phyloP scores from a whole-genome alignment of 2,797 vertebrate species.

The Bovichtus diacanthus region DNA sequence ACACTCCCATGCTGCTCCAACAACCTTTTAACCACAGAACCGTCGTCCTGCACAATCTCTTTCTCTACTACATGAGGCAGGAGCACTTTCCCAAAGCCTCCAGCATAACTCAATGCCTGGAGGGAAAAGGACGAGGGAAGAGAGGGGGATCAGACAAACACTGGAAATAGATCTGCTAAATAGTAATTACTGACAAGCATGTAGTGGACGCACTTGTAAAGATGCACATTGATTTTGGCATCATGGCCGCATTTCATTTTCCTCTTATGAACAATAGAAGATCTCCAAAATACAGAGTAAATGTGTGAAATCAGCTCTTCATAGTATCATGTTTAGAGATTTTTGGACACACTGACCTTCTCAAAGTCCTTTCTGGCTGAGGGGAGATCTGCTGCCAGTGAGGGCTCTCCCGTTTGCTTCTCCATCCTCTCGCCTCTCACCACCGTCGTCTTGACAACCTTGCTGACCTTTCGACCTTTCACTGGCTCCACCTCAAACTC shows the following conservation, averaged over 20 bases:
- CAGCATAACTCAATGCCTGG: constrained; percentile 93
- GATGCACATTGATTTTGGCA: background rate
- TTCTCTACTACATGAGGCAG: constrained; percentile 92
- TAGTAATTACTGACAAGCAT: background rate
- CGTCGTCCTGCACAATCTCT: constrained; percentile 91
- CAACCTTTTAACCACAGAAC: constrained; percentile 96
- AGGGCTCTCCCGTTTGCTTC: constrained; percentile 91
- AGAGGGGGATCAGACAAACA: constrained; percentile 48
- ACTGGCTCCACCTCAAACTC: constrained; percentile 91
- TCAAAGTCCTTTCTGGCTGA: constrained; percentile 97
- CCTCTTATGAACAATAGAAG: background rate
- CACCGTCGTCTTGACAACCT: constrained; percentile 94
- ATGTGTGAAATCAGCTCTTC: background rate
- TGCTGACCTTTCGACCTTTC: constrained; percentile 96
- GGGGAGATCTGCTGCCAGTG: constrained; percentile 91
- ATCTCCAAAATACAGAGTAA: background rate
- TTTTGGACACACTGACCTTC: constrained; percentile 85
- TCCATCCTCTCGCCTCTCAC: constrained; percentile 92
- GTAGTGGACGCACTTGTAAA: background rate
- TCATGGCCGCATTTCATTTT: background rate
- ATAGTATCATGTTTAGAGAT: background rate
- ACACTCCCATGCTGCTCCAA: constrained; percentile 85
- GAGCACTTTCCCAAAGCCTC: constrained; percentile 88
- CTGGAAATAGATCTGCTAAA: background rate
- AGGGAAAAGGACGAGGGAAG: constrained; percentile 37